Evolutionary conservation across 2,888 invertebrate species (phyloP).

Genomic region (Bombylius discolor): DNA sequence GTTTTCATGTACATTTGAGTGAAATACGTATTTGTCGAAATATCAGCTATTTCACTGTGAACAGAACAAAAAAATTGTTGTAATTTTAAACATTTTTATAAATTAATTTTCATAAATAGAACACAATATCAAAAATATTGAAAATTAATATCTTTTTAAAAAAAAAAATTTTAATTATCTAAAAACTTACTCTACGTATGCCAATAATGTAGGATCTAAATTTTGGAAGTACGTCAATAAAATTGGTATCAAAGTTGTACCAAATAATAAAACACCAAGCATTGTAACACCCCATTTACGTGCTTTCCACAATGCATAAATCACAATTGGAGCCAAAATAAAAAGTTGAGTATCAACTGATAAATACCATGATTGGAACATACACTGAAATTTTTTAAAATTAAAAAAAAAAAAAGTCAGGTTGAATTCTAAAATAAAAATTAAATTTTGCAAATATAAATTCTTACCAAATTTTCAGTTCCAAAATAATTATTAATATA

Average conservation of each 20-base stretch:
- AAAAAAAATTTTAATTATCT: no score
- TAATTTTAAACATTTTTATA: no score
- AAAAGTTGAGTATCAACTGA: conserved; percentile 51
- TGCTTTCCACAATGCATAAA: conserved; percentile 55
- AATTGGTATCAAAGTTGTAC: conserved; percentile 43
- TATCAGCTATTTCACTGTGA: conserved; percentile 52
- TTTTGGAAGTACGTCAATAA: conserved; percentile 44
- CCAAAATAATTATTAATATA: conserved; percentile 62
- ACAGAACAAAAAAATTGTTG: conserved; percentile 9
- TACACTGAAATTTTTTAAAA: conserved; percentile 32
- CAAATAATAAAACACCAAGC: conserved; percentile 37
- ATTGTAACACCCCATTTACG: conserved; percentile 43
- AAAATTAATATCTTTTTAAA: no score
- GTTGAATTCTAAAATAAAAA: not conserved
- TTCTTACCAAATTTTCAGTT: conserved; percentile 37
- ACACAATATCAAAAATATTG: no score
- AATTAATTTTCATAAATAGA: no score
- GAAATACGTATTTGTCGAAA: conserved; percentile 50
- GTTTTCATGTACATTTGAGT: conserved; percentile 56
- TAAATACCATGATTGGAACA: conserved; percentile 45
- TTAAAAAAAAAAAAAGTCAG: not conserved
- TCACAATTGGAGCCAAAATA: conserved; percentile 51
- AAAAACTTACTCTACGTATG: conserved; percentile 50
- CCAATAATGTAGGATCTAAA: conserved; percentile 54
- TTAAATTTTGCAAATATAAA: not conserved